These are phyloP conservation scores for Nasonovia ribisnigri DNA, from an alignment of 2,888 invertebrate species.

Conservation along the genomic window DNA sequence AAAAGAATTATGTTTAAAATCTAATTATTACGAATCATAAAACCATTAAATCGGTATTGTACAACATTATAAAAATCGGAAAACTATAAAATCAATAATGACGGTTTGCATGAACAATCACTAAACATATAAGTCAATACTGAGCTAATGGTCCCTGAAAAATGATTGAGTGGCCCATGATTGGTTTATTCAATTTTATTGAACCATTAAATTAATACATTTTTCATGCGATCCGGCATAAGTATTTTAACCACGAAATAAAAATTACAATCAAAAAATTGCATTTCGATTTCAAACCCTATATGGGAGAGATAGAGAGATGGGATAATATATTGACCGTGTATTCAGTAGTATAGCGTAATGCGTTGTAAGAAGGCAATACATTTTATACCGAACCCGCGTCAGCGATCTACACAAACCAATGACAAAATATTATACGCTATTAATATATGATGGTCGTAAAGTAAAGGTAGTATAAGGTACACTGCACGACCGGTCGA, in stretches of 20 bases:
- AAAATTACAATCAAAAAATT: not conserved
- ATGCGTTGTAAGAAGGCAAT: not conserved
- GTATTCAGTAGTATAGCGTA: not conserved
- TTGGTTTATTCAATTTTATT: no score
- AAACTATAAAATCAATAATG: not conserved
- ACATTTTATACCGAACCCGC: not conserved
- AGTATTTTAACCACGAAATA: not conserved
- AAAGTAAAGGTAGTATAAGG: not conserved
- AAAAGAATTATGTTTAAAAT: not conserved
- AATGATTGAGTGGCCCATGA: no score
- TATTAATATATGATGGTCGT: no score
- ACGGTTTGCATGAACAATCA: no score
- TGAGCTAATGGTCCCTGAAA: no score
- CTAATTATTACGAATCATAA: not conserved
- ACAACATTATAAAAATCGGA: not conserved
- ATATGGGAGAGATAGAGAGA: not conserved
- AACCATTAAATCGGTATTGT: not conserved
- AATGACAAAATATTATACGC: not conserved
- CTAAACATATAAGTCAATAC: no score
- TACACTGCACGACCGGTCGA: not conserved
- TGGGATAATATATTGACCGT: not conserved
- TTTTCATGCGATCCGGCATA: no score
- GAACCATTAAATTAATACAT: no score
- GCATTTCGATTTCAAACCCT: not conserved
- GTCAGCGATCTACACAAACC: no score